These are phyloP conservation scores for Nothocercus nigrocapillus DNA, from an alignment of 2,113 vertebrate genomes.

Conservation along the genomic window DNA sequence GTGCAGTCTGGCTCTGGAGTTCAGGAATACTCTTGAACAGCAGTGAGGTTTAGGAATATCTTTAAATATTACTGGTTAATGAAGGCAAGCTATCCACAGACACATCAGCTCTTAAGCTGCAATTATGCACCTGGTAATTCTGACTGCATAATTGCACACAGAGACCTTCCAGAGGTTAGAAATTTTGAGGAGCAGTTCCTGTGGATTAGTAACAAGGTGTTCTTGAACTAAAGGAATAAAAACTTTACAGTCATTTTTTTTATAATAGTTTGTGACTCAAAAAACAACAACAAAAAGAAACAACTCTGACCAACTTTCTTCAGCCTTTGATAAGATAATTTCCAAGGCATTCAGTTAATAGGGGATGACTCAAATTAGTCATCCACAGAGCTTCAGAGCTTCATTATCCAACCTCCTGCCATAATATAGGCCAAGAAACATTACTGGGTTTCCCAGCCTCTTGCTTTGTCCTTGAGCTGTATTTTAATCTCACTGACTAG, in stretches of 20 bases:
- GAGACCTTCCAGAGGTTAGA: not conserved
- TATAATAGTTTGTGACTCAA: not conserved
- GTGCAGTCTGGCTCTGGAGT: not conserved
- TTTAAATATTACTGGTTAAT: not conserved
- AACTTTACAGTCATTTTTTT: not conserved
- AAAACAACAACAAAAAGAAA: not conserved
- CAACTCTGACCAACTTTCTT: not conserved
- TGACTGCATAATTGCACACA: not conserved
- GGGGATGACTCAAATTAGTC: not conserved
- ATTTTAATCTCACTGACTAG: not conserved
- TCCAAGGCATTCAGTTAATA: not conserved
- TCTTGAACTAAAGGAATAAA: not conserved
- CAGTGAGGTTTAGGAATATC: not conserved
- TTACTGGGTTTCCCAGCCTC: not conserved
- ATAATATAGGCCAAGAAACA: not conserved
- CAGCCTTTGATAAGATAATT: not conserved
- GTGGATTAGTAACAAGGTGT: not conserved
- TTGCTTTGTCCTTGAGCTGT: not conserved
- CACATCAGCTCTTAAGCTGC: not conserved
- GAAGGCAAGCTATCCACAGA: not conserved
- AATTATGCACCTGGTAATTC: not conserved
- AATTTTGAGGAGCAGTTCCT: not conserved
- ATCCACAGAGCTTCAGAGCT: not conserved
- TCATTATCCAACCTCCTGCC: not conserved
- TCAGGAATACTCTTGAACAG: not conserved